Evolutionary conservation across 2,888 invertebrate genomes (phyloP).

Genomic region (Neria commutata): DNA sequence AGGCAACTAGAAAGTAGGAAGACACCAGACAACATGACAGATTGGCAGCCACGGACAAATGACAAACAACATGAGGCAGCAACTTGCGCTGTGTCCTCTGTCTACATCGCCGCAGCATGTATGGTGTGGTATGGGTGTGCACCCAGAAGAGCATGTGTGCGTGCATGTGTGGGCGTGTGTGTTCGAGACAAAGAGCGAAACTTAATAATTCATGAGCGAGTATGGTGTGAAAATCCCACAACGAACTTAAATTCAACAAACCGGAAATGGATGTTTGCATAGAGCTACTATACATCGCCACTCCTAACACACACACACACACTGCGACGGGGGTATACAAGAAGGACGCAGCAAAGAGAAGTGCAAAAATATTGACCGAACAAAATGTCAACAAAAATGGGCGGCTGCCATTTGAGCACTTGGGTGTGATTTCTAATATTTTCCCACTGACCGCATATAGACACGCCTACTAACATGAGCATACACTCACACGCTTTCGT

Average conservation of each 20-base stretch:
- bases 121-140: too few relatives aligned
- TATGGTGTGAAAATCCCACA: too few relatives aligned
- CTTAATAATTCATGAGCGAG: conserved; percentile 2
- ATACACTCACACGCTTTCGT: neutral
- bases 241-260: neutral
- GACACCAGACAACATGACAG: too few relatives aligned
- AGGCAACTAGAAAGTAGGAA: too few relatives aligned
- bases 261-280: neutral
- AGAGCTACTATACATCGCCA: too few relatives aligned
- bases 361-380: neutral
- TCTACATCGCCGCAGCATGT: too few relatives aligned
- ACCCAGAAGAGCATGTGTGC: too few relatives aligned
- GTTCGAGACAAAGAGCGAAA: neutral
- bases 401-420: neutral
- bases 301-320: too few relatives aligned
- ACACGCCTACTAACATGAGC: neutral
- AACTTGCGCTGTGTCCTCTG: too few relatives aligned
- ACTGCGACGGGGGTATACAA: neutral
- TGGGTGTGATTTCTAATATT: neutral
- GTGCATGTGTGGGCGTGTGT: too few relatives aligned
- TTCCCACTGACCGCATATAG: neutral
- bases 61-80: neutral
- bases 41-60: neutral
- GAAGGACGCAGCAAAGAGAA: neutral
- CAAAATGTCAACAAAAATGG: neutral